Percentiles rank a stretch among this genome's conserved stretches.
Conservation (phyloP, 2,797 vertebrate genomes). For the Pelodytes ibericus region DNA sequence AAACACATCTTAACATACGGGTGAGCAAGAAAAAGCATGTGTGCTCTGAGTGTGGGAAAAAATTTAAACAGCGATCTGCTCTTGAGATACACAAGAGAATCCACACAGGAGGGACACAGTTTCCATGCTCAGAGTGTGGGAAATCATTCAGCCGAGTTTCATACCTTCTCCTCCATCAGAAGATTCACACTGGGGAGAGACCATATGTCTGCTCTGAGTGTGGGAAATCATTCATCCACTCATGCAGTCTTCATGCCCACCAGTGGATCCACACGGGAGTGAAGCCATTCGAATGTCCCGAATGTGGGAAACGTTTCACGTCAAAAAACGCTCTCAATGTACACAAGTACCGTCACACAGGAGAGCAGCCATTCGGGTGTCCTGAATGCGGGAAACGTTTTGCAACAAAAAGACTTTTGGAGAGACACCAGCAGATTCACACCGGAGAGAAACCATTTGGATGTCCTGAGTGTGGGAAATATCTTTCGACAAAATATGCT, state of each 20-base stretch:
- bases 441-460: not conserved
- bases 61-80: not conserved
- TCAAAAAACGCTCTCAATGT: not conserved
- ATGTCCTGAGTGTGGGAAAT: not conserved
- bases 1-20: too few species aligned
- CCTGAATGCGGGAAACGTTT: not conserved
- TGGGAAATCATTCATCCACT: not conserved
- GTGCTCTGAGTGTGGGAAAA: not conserved
- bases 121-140: not conserved
- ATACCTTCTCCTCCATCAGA: not conserved
- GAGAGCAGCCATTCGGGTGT: not conserved
- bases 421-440: not conserved
- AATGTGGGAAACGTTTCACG: not conserved
- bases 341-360: not conserved
- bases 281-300: not conserved
- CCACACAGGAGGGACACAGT: not conserved
- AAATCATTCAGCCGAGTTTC: not conserved
- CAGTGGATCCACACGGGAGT: not conserved
- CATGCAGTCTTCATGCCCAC: not conserved
- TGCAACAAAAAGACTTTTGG: not conserved
- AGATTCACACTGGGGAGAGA: not conserved
- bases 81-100: not conserved
- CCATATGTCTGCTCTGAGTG: not conserved
- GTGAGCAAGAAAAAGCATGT: too few species aligned
- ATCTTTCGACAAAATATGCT: not conserved